Conservation (phyloP, 1,140 invertebrate species). For the Phymastichus coffea region DNA sequence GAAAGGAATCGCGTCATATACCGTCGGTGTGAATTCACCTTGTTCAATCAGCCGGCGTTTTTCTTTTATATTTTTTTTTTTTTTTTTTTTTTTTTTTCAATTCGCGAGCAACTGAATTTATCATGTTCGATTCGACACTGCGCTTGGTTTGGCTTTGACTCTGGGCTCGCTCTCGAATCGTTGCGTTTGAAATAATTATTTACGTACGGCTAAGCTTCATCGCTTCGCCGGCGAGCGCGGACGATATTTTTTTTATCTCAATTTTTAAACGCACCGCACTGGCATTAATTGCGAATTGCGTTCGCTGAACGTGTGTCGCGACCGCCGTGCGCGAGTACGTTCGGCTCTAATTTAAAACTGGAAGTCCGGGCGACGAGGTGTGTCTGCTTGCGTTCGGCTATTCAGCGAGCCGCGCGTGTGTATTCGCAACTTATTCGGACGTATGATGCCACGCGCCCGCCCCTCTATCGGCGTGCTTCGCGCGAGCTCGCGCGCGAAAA, state of each 20-base stretch:
- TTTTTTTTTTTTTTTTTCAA: too few relatives aligned
- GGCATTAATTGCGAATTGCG: constrained; percentile 9
- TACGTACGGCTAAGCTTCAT: neutral
- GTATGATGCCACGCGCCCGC: too few relatives aligned
- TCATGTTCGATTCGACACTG: constrained; percentile 17
- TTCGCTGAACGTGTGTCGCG: too few relatives aligned
- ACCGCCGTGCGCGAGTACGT: too few relatives aligned
- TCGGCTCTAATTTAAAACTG: too few relatives aligned
- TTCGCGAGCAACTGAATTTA: constrained; percentile 16
- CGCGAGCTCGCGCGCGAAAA: too few relatives aligned
- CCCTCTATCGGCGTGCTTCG: too few relatives aligned
- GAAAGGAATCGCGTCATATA: constrained; percentile 13
- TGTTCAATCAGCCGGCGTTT: constrained; percentile 14
- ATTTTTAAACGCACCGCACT: neutral
- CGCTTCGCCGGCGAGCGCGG: neutral
- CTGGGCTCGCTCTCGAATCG: neutral
- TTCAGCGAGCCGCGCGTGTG: too few relatives aligned
- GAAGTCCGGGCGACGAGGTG: too few relatives aligned
- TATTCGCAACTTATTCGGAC: too few relatives aligned
- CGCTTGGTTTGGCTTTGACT: constrained; percentile 10
- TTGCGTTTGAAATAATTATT: constrained; percentile 10
- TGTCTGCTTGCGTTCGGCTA: too few relatives aligned
- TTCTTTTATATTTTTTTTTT: constrained; percentile 3
- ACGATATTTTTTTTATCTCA: neutral
- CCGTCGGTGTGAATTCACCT: constrained; percentile 12